Conservation (phyloP, 2,797 vertebrate genomes). For the Tadarida brasiliensis region DNA sequence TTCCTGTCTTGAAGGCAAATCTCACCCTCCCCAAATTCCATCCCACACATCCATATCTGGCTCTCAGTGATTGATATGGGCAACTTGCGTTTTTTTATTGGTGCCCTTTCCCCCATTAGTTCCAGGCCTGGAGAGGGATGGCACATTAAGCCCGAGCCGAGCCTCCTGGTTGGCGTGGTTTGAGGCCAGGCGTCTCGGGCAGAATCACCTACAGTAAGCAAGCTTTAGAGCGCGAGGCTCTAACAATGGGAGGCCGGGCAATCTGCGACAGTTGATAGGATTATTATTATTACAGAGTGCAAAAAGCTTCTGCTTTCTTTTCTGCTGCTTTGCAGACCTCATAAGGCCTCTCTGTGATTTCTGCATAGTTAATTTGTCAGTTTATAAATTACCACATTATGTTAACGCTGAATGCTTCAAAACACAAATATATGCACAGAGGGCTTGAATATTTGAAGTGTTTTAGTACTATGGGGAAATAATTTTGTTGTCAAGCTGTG, state of each 20-base stretch:
- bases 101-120: neutral
- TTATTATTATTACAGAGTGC: constrained; percentile 81
- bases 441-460: constrained; percentile 89
- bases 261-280: constrained; percentile 80
- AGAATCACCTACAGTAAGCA: constrained; percentile 70
- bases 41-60: neutral
- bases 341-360: constrained; percentile 86
- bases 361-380: constrained; percentile 91
- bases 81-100: constrained; percentile 30
- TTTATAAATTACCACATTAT: constrained; percentile 91
- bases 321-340: constrained; percentile 84
- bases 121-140: neutral
- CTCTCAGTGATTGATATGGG: neutral
- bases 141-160: neutral
- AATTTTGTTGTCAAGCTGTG: constrained; percentile 92
- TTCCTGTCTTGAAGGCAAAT: constrained; percentile 70
- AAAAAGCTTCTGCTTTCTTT: constrained; percentile 86
- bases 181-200: constrained; percentile 62
- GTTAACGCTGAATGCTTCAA: constrained; percentile 89
- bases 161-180: neutral
- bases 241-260: constrained; percentile 80
- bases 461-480: constrained; percentile 91
- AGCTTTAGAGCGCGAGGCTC: constrained; percentile 28
- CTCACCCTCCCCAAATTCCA: constrained; percentile 70
- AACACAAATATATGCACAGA: constrained; percentile 91